Conservation (phyloP, 1,140 invertebrate species). For the Nylanderia fulva region DNA sequence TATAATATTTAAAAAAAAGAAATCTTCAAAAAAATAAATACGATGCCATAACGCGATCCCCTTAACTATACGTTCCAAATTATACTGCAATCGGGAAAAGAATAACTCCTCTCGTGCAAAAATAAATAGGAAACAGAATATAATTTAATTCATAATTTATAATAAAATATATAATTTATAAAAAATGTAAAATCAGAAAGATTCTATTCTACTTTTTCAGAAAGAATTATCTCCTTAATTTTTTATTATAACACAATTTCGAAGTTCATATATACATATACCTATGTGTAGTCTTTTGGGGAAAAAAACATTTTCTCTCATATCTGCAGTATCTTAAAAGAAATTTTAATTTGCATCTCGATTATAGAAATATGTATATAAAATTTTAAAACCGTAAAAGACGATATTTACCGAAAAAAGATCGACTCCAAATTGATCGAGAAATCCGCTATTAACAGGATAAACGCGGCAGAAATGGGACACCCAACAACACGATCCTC, state of each 20-base stretch:
- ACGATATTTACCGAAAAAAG: not conserved
- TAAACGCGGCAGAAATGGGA: not conserved
- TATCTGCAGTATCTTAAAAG: not conserved
- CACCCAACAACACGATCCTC: not conserved
- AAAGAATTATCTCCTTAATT: no score
- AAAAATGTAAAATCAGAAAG: no score
- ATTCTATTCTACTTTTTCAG: no score
- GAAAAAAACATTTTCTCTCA: not conserved
- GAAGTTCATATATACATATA: not conserved
- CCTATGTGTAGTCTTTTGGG: not conserved
- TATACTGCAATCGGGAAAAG: no score
- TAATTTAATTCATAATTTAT: no score
- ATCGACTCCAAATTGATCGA: not conserved
- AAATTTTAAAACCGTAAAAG: not conserved
- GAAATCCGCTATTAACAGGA: not conserved
- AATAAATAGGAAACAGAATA: no score
- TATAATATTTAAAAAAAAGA: not conserved
- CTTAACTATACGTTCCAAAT: not conserved
- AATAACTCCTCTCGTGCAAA: no score
- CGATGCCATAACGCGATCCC: not conserved
- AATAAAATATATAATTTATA: no score
- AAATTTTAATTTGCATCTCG: not conserved
- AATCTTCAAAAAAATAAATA: not conserved
- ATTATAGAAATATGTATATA: not conserved
- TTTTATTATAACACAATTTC: no score